Evolutionary conservation across 2,797 vertebrate species (phyloP), one percentile per base, ranked within the genome.

Genomic region (Philypnodon macrostomus): DNA sequence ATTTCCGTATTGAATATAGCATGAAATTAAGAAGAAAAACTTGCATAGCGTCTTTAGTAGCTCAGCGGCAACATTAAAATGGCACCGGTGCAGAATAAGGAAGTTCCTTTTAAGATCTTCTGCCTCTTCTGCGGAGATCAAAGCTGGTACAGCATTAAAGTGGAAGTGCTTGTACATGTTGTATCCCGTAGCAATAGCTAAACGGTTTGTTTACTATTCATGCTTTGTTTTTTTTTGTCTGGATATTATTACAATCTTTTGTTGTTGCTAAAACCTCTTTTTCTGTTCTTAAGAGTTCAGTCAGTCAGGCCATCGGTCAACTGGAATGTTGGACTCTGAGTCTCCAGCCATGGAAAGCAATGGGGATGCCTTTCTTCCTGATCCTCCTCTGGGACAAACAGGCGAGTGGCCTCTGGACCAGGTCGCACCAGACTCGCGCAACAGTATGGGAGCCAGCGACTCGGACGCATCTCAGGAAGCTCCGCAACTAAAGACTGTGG

Each of bases 251-350:
- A 7, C 8, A 0, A 15, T 26, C 9, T 7, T 15, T 7, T 26
- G 21, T 15, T 26, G 38, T 5, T 27, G 15, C 10, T 16, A 3
- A 9, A 8, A 5, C 10, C 1, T 7, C 3, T 3, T 24, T 14
- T 3, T 26, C 4, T 19, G 9, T 50, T 58, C 37, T 26, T 17
- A 32, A 89, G 86, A 67, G 46, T 61, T 77, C 30, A 53, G 59
- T 27, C 38, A 75, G 52, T 63, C 63, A 53, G 75, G 83, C 12
- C 60, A 79, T 41, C 63, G 75, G 7, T 56, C 83, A 62, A 78
- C 74, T 67, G 88, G 85, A 78, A 90, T 89, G 83, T 76, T 91
- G 66, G 80, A 89, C 64, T 73, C 85, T 59, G 83, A 87, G 47
- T 74, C 85, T 53, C 59, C 81, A 42, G 70, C 59, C 58, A 83